Evolutionary conservation across 2,113 vertebrate genomes (phyloP).

Genomic region (Stigmatopora nigra): DNA sequence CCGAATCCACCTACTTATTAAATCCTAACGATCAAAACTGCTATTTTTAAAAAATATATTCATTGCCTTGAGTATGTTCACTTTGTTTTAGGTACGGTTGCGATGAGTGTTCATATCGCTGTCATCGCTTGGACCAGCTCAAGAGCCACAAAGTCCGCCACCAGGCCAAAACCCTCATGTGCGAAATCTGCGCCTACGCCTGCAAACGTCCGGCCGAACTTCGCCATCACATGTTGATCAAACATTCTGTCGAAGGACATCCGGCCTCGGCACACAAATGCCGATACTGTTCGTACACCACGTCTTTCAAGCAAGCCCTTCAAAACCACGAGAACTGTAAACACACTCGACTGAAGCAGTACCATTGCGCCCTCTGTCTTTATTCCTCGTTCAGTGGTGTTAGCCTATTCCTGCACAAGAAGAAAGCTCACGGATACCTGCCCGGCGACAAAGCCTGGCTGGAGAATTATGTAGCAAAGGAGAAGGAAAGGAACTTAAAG

Average conservation of each 20-base stretch:
- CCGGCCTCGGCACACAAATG: conserved; percentile 75
- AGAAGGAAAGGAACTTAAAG: conserved; percentile 66
- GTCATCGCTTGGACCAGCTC: conserved; percentile 90
- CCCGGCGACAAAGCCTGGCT: conserved; percentile 88
- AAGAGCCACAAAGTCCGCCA: conserved; percentile 96
- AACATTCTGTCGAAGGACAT: conserved; percentile 70
- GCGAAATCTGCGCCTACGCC: conserved; percentile 88
- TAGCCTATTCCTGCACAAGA: conserved; percentile 93
- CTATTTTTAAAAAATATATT: not conserved
- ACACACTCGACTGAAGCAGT: conserved; percentile 85
- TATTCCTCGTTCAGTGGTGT: conserved; percentile 91
- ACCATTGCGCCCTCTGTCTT: conserved; percentile 81
- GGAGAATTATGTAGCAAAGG: conserved; percentile 76
- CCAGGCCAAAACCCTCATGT: conserved; percentile 90
- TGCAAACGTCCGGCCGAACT: conserved; percentile 95
- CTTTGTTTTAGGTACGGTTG: conserved; percentile 79
- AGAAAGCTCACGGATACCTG: conserved; percentile 84
- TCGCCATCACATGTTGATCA: conserved; percentile 85
- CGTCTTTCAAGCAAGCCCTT: conserved; percentile 84
- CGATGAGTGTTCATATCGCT: conserved; percentile 89
- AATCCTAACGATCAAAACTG: not conserved
- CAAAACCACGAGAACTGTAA: conserved; percentile 95
- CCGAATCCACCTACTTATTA: not conserved
- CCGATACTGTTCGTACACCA: conserved; percentile 87
- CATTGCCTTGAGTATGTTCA: not conserved